Percentiles rank a stretch among this genome's conserved stretches.
These are phyloP conservation scores for Camelus bactrianus DNA, from an alignment of 2,113 vertebrate species.

Conservation along the genomic window DNA sequence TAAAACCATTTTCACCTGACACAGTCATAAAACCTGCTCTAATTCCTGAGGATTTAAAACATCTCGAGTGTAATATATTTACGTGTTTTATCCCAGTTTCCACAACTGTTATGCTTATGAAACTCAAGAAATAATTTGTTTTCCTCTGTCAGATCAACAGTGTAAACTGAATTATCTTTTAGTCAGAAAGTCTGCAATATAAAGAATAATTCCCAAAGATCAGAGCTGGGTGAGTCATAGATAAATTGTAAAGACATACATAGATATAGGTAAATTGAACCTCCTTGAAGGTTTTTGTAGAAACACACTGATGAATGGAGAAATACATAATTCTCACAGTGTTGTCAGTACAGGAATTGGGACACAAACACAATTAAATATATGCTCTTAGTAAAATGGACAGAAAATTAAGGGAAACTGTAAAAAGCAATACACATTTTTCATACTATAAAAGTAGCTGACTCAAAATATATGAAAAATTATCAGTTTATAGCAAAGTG, in stretches of 20 bases:
- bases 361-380: not conserved
- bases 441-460: not conserved
- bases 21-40: slow-evolving; percentile 47
- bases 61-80: not conserved
- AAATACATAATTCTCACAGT: not conserved
- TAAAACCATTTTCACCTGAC: slow-evolving; percentile 6
- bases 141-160: slow-evolving; percentile 23
- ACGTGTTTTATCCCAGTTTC: not conserved
- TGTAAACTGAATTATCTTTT: slow-evolving; percentile 51
- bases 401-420: not conserved
- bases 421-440: not conserved
- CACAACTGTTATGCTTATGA: slow-evolving; percentile 39
- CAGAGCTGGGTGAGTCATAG: not conserved
- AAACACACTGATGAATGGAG: not conserved
- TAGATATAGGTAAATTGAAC: not conserved
- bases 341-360: not conserved
- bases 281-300: not conserved
- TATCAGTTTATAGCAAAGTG: not conserved
- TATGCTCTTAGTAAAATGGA: not conserved
- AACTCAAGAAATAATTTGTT: slow-evolving; percentile 61
- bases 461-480: not conserved
- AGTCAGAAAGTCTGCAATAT: not conserved
- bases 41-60: slow-evolving; percentile 53
- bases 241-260: not conserved
- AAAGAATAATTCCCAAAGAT: not conserved